phyloP scores from a whole-genome alignment of 2,797 vertebrate species.

The Pseudochromis fuscus region DNA sequence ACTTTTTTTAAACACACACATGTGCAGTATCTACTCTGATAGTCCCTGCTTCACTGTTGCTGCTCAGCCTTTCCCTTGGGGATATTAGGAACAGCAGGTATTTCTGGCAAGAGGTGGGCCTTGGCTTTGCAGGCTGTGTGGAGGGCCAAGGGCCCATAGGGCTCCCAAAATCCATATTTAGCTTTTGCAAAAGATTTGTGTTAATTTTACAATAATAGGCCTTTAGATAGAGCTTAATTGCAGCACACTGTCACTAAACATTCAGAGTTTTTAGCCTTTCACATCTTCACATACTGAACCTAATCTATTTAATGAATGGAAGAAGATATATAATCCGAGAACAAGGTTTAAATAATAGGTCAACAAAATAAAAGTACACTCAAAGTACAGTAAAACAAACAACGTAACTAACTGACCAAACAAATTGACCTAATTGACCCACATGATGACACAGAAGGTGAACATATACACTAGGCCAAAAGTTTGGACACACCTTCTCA shows the following conservation, averaged over 20 bases:
- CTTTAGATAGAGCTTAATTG: not conserved
- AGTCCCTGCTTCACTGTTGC: slow-evolving; percentile 36
- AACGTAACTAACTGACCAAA: no score
- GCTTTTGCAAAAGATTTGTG: slow-evolving; percentile 25
- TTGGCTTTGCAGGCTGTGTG: slow-evolving; percentile 24
- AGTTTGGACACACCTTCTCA: no score
- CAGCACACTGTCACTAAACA: not conserved
- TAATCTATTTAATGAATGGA: no score
- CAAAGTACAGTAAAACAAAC: no score
- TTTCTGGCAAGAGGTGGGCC: slow-evolving; percentile 52
- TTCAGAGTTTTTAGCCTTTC: not conserved
- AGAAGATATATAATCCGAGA: no score
- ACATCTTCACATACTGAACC: not conserved
- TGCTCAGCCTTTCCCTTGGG: slow-evolving; percentile 45
- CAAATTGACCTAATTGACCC: no score
- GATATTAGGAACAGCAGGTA: slow-evolving; percentile 72
- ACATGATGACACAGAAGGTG: no score
- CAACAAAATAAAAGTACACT: no score
- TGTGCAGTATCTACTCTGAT: slow-evolving; percentile 42
- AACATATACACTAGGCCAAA: no score
- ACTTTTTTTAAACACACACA: slow-evolving; percentile 60
- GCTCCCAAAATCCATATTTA: slow-evolving; percentile 43
- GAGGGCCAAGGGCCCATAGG: slow-evolving; percentile 42
- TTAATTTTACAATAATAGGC: slow-evolving; percentile 13
- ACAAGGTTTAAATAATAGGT: no score